Evolutionary conservation across 2,113 vertebrate species (phyloP), one percentile per base, ranked within the genome.

Genomic region (Rhinopomastus cyanomelas): DNA sequence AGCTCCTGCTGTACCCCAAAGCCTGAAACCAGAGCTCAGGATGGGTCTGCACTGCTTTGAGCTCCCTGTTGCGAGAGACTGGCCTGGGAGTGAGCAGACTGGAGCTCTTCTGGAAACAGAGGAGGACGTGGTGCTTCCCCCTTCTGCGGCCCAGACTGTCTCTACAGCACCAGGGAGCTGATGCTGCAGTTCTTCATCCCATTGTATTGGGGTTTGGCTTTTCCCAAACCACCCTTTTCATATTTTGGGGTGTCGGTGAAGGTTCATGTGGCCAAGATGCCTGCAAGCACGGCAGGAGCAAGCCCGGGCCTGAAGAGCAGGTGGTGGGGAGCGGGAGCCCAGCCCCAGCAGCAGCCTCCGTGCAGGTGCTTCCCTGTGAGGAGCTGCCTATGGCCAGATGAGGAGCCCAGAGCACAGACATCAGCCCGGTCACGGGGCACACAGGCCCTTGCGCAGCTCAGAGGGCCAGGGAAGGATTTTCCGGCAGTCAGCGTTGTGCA

Each of bases 161-260:
- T 83, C 82, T 92, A 66, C 78, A 73, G 77, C 76, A 92, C 87
- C 93, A 85, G 89, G 85, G 85, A 95, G 71, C 91, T 69, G 44
- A 81, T 93, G 81, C 55, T 85, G 85, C 14, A 42, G 57, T 90
- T 92, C 94, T 88, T 96, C 94, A 93, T 93, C 72, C 91, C 92
- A 74, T 93, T 94, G 81, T 84, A 66, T 11, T 92, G 85, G 81
- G 19, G 48, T 32, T 51, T 30, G 36, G 37, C 21, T 46, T 37
- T 37, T 62, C 44, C 60, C 78, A 93, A 95, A 94, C 90, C 75
- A 94, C 86, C 90, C 92, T 80, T 86, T 92, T 93, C 52, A 92
- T 76, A 79, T 79, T 95, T 94, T 92, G 87, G n/a, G n/a, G n/a
- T n/a, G n/a, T n/a, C n/a, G 94, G 91, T 89, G 92, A 94, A 94